Base-by-base conservation (phyloP, 2,888 invertebrate genomes). In the Leptodirus hochenwartii region DNA sequence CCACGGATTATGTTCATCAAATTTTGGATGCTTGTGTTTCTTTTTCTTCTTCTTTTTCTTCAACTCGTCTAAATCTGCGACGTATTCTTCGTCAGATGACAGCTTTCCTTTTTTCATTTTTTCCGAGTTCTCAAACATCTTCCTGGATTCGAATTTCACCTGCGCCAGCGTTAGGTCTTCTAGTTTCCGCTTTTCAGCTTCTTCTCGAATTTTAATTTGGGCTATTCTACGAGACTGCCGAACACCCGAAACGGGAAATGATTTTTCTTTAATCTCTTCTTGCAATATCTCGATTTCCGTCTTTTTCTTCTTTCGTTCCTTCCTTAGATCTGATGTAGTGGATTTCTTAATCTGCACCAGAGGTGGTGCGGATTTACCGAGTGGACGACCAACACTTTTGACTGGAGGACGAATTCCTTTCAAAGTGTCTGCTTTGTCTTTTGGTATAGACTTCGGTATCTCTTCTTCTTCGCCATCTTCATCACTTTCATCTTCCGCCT, bases 191-290 rank as follows among this genome's bases (percentile, higher is more conserved):
- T 78, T 55, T 35, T 85, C 80, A 0, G 80, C 80, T 49, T 85
- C 82, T 47, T 87, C 85, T 39, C 72, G 76, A 34, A 87, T 82
- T 51, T 85, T 81, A 45, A 82, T 64, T 51, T 84, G 84, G 0
- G 87, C 88, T 41, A 90, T 81, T 34, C 90, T 62, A 2, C 87
- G 62, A 2, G 84, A 84, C 45, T 81, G 79, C 5, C 88, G 58
- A 4, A 84, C 75, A 1, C 79, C 72, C 10, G 62, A 8, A 20
- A 8, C 20, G n/a, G 20, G 20, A 20, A 20, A n/a, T 20, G 20
- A 20, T 20, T 20, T 20, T 8, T n/a, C 20, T 20, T 20, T 20
- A 20, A 8, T n/a, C n/a, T n/a, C n/a, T n/a, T n/a, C n/a, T n/a
- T n/a, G n/a, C n/a, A n/a, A n/a, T n/a, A n/a, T n/a, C n/a, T n/a